These are phyloP conservation scores for Gymnosoma rotundatum DNA, from an alignment of 2,888 invertebrate species.

Conservation along the genomic window DNA sequence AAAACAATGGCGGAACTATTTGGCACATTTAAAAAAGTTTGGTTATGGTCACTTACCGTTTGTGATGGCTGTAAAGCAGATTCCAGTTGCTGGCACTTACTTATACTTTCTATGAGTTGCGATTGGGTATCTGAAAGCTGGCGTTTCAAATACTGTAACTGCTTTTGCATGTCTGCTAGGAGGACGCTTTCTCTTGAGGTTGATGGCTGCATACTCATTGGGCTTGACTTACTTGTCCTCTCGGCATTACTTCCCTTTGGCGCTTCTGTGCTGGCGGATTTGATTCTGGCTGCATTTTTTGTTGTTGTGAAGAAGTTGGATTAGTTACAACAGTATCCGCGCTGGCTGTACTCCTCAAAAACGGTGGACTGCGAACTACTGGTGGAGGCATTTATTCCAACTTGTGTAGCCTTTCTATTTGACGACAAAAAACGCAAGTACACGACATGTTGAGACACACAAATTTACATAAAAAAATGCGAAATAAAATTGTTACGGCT, in stretches of 20 bases:
- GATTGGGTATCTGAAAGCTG: constrained; percentile 39
- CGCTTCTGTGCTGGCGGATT: neutral
- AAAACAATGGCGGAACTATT: constrained; percentile 30
- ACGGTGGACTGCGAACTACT: neutral
- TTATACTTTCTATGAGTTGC: constrained; percentile 23
- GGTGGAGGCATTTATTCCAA: no score
- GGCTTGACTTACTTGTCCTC: neutral
- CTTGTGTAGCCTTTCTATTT: neutral
- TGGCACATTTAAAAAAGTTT: constrained; percentile 4
- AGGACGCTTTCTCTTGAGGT: neutral
- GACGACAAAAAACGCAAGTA: neutral
- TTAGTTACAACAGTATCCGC: neutral
- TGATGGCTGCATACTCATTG: neutral
- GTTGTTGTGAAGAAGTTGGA: neutral
- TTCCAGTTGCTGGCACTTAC: constrained; percentile 28
- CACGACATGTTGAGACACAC: constrained; percentile 49
- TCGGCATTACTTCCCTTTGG: neutral
- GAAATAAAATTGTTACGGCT: constrained; percentile 19
- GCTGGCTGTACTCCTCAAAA: constrained; percentile 22
- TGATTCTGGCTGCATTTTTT: neutral
- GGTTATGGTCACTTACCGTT: constrained; percentile 29
- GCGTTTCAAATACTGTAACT: constrained; percentile 6
- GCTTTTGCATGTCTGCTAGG: constrained; percentile 15
- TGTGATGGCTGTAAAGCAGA: neutral
- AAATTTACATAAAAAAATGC: constrained; percentile 59